Percentiles rank a stretch among this genome's conserved stretches.
Evolutionary conservation across 2,797 vertebrate species (phyloP).

Genomic region (Phataginus tetradactyla): DNA sequence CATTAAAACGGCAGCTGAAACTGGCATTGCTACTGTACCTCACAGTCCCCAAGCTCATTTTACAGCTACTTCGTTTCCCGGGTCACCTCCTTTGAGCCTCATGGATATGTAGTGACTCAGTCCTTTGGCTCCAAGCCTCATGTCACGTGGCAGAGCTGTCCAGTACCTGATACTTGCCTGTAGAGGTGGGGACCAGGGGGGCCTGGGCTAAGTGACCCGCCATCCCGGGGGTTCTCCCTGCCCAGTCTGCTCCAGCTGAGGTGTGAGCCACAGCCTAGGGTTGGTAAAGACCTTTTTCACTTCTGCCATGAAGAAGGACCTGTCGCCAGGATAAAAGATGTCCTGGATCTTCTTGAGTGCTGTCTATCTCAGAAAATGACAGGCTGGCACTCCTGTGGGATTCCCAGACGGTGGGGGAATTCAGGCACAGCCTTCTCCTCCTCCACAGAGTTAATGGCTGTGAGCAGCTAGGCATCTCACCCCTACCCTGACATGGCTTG

Average conservation of each 20-base stretch:
- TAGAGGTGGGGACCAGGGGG: not conserved
- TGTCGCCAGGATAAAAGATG: accelerated
- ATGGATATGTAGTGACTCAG: not conserved
- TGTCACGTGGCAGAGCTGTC: not conserved
- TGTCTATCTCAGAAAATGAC: not conserved
- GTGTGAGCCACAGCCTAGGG: too few species aligned
- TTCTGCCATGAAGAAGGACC: not conserved
- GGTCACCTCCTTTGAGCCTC: not conserved
- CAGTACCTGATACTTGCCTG: not conserved
- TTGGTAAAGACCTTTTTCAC: not conserved
- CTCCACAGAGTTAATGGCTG: not conserved
- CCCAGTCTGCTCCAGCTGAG: not conserved
- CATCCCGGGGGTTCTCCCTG: not conserved
- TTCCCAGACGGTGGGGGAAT: too few species aligned
- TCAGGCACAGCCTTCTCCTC: not conserved
- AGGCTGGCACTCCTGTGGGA: too few species aligned
- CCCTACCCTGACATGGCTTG: accelerated
- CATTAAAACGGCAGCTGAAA: not conserved
- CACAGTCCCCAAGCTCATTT: not conserved
- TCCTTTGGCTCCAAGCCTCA: not conserved
- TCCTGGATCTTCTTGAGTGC: not conserved
- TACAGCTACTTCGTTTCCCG: not conserved
- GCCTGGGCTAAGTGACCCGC: not conserved
- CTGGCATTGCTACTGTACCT: not conserved
- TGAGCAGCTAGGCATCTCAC: not conserved